Base-by-base conservation (phyloP, 1,140 invertebrate genomes). In the Himalopsyche phryganea region DNA sequence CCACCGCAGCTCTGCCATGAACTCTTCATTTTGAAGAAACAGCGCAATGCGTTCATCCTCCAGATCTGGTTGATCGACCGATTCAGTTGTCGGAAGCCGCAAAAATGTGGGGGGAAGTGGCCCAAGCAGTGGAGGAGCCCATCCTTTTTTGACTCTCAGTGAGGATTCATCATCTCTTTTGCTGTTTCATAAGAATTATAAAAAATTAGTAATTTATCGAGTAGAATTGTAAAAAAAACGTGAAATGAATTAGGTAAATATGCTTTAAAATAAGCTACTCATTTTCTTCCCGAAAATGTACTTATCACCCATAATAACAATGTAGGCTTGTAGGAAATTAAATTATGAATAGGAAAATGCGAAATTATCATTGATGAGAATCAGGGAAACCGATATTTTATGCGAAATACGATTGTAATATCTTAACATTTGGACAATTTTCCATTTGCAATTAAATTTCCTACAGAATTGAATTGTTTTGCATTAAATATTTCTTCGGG, bases 1-100 rank as follows among this genome's bases (percentile, higher is more conserved):
- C 81, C 87, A 87, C 57, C 91, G 78, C 20, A 96, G 75, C 69
- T 94, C 90, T 36, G 88, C 84, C 83, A 96, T 88, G 67, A 96
- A 96, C 74, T 96, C 92, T 71, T 93, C 91, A 69, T 95, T 95
- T 71, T 96, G 92, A 46, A 96, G 75, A 74, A 94, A 89, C 51
- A 94, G 81, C 1, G 92, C 92, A 52, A 96, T 89, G 61, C 89
- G 80, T 71, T 92, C 89, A 67, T 92, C 91, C 63, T 79, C 75
- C 69, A 77, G 73, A 9, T 77, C 74, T 6, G 76, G 61, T 32
- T 41, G 33, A 0, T 73, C 75, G 36, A 73, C 71, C n/a, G 69
- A 70, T 9, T 65, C 60, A 5, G 23, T 28, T 10, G 40, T 18
- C 1, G 81, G 76, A 60, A 88, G 78, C 62, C 88, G 80, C 23